Evolutionary conservation across 2,888 invertebrate genomes (phyloP).

Genomic region (Machimus atricapillus): DNA sequence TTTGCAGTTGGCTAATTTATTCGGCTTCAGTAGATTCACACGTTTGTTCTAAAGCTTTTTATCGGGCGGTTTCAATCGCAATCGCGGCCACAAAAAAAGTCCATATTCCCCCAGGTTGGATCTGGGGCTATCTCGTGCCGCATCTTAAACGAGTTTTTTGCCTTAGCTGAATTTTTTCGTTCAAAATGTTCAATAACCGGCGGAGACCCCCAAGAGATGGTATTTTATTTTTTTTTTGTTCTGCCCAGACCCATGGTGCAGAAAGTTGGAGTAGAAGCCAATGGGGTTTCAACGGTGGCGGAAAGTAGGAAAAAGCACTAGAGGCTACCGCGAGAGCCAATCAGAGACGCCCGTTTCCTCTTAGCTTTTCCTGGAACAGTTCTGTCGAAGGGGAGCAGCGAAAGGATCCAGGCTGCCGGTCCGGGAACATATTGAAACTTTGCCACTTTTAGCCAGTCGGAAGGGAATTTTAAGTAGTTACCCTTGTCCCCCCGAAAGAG

Average conservation of each 20-base stretch:
- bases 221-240: background rate
- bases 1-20: conserved; percentile 1
- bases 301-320: background rate
- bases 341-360: background rate
- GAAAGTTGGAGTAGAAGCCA: background rate
- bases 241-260: background rate
- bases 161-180: background rate
- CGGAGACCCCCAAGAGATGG: background rate
- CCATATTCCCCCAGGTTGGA: background rate
- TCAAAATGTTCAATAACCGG: conserved; percentile 11
- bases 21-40: background rate
- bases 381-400: background rate
- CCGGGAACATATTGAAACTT: background rate
- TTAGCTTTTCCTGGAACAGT: background rate
- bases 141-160: conserved; percentile 28
- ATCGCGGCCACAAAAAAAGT: background rate
- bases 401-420: background rate
- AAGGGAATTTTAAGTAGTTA: conserved; percentile 7
- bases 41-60: conserved; percentile 12
- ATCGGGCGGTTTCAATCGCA: conserved; percentile 12
- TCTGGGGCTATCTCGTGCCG: background rate
- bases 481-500: background rate
- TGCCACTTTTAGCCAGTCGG: background rate
- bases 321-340: background rate
- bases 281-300: background rate